Percentiles rank a stretch among this genome's conserved stretches.
phyloP scores from a whole-genome alignment of 2,888 invertebrate genomes.

The Rosalia funebris region DNA sequence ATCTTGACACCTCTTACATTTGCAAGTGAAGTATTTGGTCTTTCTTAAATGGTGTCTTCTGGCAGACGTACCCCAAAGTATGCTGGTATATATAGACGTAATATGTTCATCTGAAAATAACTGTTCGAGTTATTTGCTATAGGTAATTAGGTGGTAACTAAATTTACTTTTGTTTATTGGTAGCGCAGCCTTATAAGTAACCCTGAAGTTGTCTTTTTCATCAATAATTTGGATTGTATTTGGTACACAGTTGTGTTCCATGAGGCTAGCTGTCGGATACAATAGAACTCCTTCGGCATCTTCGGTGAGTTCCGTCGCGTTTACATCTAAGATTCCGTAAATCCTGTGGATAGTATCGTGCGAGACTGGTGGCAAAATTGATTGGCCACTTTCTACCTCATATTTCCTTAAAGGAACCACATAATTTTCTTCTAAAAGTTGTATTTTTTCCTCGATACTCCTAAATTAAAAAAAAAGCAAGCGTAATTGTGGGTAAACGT shows the following conservation, averaged over 20 bases:
- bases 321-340: conserved; percentile 82
- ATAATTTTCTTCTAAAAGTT: conserved; percentile 70
- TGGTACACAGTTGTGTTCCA: conserved; percentile 78
- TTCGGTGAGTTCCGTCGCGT: conserved; percentile 77
- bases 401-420: conserved; percentile 63
- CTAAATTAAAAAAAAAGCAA: conserved; percentile 65
- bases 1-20: conserved; percentile 74
- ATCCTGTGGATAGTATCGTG: conserved; percentile 71
- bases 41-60: conserved; percentile 69
- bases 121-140: background rate
- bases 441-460: conserved; percentile 71
- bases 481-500: too few species aligned
- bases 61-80: conserved; percentile 75
- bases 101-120: conserved; percentile 50
- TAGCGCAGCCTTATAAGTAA: conserved; percentile 73
- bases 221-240: conserved; percentile 76
- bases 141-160: background rate
- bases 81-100: conserved; percentile 76
- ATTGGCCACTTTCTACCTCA: conserved; percentile 59
- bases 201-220: conserved; percentile 68
- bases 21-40: conserved; percentile 76
- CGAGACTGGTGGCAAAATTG: conserved; percentile 64
- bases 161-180: conserved; percentile 70
- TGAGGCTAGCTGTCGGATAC: conserved; percentile 74
- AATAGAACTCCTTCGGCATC: conserved; percentile 66